Base-by-base conservation (phyloP, 37 sponge, comb jelly and placozoan genomes). In the Agelas oroides region DNA sequence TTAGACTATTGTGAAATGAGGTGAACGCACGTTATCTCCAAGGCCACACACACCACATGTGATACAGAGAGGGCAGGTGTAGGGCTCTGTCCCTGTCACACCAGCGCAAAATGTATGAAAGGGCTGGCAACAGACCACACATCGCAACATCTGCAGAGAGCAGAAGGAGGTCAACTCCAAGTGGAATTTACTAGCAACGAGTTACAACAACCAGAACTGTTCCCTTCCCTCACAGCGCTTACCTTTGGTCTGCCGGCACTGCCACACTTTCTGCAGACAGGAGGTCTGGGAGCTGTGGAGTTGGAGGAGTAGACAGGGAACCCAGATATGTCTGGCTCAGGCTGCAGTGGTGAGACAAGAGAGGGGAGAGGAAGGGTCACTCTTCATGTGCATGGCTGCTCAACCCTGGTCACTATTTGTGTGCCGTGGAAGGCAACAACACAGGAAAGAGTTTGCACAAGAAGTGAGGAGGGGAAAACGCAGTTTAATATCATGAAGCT, bases 31-130 rank as follows among this genome's bases (percentile, higher is more conserved):
- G 31, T 88, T 70, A 16, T 70, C 70, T 65, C 58, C 68, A 1
- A 40, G 32, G 28, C 93, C 93, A 88, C 93, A 93, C 37, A 88
- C 66, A 17, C 46, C 28, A 76, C 93, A 93, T 0, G 70, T 73
- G 55, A 75, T 74, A 41, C 93, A 93, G 32, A 60, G 52, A 2
- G 71, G 54, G 59, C 93, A 93, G 78, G 74, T 81, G 55, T 76
- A 93, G 60, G 54, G 39, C 57, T 38, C 58, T 5, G 20, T 23
- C 5, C 34, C 77, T 28, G n/a, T 31, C 31, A 73, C 77, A 3
- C 30, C 81, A 39, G 37, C 86, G 82, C 93, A 93, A 59, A 81
- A 93, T 72, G 65, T 55, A 69, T 93, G 93, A 54, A 77, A 93
- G 21, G 69, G 53, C 31, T 81, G 75, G 37, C 90, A 88, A 70